A percentile compares a stretch with the other conserved stretches of the same genome.
Evolutionary conservation across 2,888 invertebrate species (phyloP).

Genomic region (Tubulanus polymorphus): DNA sequence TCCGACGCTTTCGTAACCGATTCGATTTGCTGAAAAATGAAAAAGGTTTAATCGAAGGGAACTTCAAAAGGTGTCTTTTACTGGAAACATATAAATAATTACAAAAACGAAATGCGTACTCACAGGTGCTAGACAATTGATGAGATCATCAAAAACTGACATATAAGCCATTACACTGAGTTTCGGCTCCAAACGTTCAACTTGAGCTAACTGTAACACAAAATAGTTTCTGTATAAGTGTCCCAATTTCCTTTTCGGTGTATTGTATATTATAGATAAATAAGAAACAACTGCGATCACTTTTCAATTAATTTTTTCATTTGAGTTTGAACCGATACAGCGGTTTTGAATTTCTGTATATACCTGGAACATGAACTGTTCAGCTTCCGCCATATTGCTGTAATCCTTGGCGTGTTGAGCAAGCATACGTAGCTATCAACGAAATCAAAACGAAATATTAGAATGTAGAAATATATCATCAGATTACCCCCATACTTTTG

Average conservation of each 20-base stretch:
- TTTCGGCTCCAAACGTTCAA: slow-evolving; percentile 22
- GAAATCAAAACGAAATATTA: not conserved
- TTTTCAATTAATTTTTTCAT: too few species aligned
- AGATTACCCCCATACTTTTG: too few species aligned
- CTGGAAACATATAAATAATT: too few species aligned
- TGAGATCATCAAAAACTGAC: slow-evolving; percentile 7
- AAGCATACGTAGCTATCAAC: slow-evolving; percentile 15
- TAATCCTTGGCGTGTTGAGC: slow-evolving; percentile 17
- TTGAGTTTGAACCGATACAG: too few species aligned
- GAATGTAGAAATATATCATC: too few species aligned
- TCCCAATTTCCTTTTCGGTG: too few species aligned
- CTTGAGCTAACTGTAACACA: slow-evolving; percentile 19
- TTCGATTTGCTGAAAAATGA: slow-evolving; percentile 5
- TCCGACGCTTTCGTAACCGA: slow-evolving; percentile 2
- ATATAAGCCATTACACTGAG: slow-evolving; percentile 23
- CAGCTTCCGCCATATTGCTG: slow-evolving; percentile 22
- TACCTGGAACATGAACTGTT: slow-evolving; percentile 22
- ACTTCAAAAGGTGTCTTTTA: not conserved
- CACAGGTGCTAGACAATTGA: slow-evolving; percentile 5
- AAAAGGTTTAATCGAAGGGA: not conserved
- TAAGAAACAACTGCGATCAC: too few species aligned
- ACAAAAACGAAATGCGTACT: too few species aligned
- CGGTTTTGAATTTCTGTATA: not conserved
- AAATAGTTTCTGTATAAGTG: slow-evolving; percentile 8
- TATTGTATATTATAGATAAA: too few species aligned